A percentile compares a stretch with the other conserved stretches of the same genome.
Conservation (phyloP, 2,797 vertebrate species). For the Tiaroga cobitis region DNA sequence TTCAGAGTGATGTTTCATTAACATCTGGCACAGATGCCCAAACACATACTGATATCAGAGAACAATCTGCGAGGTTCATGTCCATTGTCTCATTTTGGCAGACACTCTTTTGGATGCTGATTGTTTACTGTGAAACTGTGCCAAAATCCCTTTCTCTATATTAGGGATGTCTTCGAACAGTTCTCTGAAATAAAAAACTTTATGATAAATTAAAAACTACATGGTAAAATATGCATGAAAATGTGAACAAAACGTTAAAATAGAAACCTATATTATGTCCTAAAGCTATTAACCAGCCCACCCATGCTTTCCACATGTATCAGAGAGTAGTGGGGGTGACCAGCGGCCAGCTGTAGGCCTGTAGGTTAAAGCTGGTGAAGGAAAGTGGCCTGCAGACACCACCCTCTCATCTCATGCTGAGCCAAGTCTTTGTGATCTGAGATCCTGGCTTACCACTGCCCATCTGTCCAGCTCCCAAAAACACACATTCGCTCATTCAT, state of each 20-base stretch:
- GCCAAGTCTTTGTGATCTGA: slow-evolving; percentile 58
- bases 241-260: neutral
- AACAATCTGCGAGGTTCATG: slow-evolving; percentile 11
- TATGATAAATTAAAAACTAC: no score
- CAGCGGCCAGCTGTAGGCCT: slow-evolving; percentile 42
- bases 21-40: slow-evolving; percentile 74
- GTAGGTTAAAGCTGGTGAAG: slow-evolving; percentile 7
- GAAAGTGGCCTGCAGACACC: slow-evolving; percentile 35
- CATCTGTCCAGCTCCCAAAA: slow-evolving; percentile 59
- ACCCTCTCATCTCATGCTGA: slow-evolving; percentile 55
- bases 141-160: neutral
- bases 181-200: no score
- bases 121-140: neutral
- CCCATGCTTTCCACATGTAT: slow-evolving; percentile 13
- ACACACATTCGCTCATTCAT: slow-evolving; percentile 58
- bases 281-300: neutral
- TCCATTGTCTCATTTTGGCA: slow-evolving; percentile 15
- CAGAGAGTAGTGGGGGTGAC: slow-evolving; percentile 10
- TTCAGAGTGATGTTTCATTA: slow-evolving; percentile 62
- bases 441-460: slow-evolving; percentile 50
- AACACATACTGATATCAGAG: slow-evolving; percentile 51
- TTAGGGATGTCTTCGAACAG: neutral
- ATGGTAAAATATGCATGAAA: neutral
- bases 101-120: slow-evolving; percentile 6
- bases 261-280: neutral